Evolutionary conservation across 2,888 invertebrate species (phyloP).

Genomic region (Sympetrum striolatum): DNA sequence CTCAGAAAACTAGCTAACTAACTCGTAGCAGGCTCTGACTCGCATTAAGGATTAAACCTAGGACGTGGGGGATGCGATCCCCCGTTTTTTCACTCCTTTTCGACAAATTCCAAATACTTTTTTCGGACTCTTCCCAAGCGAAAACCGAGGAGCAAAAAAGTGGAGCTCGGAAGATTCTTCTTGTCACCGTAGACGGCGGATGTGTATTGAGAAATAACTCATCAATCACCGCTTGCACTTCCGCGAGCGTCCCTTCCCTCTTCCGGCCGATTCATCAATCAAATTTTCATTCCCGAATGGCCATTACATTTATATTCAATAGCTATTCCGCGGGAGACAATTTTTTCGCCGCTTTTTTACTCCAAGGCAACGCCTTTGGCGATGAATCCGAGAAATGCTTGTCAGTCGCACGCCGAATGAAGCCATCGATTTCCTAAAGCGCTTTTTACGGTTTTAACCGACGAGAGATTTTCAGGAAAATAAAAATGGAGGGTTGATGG

Average conservation of each 20-base stretch:
- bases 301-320: neutral
- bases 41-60: neutral
- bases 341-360: neutral
- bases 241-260: neutral
- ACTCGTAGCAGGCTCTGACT: neutral
- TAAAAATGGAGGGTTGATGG: neutral
- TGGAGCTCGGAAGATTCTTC: neutral
- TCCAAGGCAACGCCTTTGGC: neutral
- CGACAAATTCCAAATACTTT: neutral
- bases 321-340: neutral
- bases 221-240: conserved; percentile 23
- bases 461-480: neutral
- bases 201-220: neutral
- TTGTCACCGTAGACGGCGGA: neutral
- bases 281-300: conserved; percentile 35
- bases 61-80: neutral
- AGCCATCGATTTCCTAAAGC: neutral
- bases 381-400: neutral
- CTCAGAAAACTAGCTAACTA: no score
- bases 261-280: conserved; percentile 24
- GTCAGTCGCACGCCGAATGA: neutral
- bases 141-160: neutral
- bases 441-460: neutral
- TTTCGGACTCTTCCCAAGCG: neutral
- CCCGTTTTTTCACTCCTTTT: neutral